Evolutionary conservation across 2,797 vertebrate species (phyloP).

Genomic region (Astyanax mexicanus): DNA sequence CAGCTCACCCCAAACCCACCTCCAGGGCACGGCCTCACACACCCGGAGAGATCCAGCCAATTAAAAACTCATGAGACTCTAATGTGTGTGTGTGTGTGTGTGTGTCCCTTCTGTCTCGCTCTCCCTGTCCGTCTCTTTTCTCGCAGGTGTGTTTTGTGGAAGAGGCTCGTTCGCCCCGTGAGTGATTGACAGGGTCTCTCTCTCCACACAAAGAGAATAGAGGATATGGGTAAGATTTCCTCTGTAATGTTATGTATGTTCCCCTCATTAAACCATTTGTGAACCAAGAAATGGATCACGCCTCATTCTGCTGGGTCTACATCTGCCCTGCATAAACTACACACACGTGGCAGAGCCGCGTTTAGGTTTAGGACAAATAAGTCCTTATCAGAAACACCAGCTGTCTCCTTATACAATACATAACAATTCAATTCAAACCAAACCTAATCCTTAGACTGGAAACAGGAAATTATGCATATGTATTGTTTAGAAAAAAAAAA

Average conservation of each 20-base stretch:
- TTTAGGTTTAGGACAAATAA: neutral
- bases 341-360: neutral
- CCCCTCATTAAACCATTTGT: conserved; percentile 42
- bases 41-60: conserved; percentile 38
- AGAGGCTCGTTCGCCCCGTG: neutral
- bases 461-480: no score
- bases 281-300: conserved; percentile 17
- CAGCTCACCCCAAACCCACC: conserved; percentile 51
- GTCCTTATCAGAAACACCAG: neutral
- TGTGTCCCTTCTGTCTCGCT: conserved; percentile 23
- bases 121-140: conserved; percentile 19
- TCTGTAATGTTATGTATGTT: conserved; percentile 30
- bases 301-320: conserved; percentile 11
- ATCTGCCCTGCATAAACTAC: neutral
- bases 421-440: neutral
- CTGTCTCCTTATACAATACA: no score
- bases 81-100: conserved; percentile 51
- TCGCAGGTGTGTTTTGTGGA: conserved; percentile 9
- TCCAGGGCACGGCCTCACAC: conserved; percentile 39
- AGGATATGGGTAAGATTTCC: conserved; percentile 27
- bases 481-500: no score
- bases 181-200: conserved; percentile 34
- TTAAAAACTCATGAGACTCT: conserved; percentile 50
- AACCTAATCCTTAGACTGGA: neutral
- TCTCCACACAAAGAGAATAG: conserved; percentile 29